Evolutionary conservation across 2,113 vertebrate genomes (phyloP), one percentile per base, ranked within the genome.

Genomic region (Hippocampus abdominalis): DNA sequence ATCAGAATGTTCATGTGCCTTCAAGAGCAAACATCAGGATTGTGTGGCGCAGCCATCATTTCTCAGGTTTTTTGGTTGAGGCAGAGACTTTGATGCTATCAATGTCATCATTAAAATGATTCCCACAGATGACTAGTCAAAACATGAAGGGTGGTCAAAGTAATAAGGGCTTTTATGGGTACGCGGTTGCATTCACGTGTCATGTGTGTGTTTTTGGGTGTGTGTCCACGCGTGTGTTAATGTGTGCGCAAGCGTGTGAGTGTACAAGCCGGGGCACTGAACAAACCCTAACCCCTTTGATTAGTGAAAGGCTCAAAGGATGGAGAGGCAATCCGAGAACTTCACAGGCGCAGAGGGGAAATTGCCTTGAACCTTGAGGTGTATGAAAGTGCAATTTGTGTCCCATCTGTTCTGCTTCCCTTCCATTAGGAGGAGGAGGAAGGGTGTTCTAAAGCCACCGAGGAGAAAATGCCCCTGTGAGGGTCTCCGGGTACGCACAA

Each of bases 321-420:
- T 90, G 90, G 88, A 86, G 80, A 91, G 90, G 89, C 90, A 90
- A 91, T 91, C 89, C 78, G 83, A 90, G 88, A 87, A 90, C 86
- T 90, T 91, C 90, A 90, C 87, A 92, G 87, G 87, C 88, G 62
- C 86, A 89, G 77, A 82, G 89, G 87, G 89, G 91, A 92, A 91
- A 92, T 91, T 90, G 90, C 89, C 89, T 92, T 91, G 89, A 92
- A 91, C 90, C 90, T 89, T 85, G 86, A 92, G 89, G 91, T 91
- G 90, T 90, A 91, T 88, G 88, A 91, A 91, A 88, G 90, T 88
- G 90, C 90, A 91, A 90, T 92, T 91, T 92, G 87, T 91, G 90
- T 91, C 90, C 91, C 90, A 92, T 93, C 91, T 92, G 90, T 91
- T 90, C 89, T 87, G 86, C 88, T 89, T 91, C 90, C 82, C 88